phyloP scores from a whole-genome alignment of 1,140 invertebrate genomes.

The Neoseiulus cucumeris region DNA sequence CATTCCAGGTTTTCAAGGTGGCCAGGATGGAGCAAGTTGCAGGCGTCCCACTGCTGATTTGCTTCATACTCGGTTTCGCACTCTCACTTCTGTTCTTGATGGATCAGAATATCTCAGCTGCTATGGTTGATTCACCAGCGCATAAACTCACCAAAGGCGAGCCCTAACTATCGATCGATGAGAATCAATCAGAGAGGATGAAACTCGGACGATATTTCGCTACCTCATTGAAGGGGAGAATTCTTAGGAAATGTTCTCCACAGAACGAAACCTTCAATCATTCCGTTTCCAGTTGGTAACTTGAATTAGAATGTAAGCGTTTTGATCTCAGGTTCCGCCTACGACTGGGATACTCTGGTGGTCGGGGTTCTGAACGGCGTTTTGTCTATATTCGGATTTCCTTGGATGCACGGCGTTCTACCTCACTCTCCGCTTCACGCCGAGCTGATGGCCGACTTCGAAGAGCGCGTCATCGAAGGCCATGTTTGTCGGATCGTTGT shows the following conservation, averaged over 20 bases:
- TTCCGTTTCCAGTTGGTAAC: too few species aligned
- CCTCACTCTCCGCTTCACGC: conserved; percentile 17
- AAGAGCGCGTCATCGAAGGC: conserved; percentile 14
- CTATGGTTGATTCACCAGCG: conserved; percentile 31
- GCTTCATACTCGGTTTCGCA: conserved; percentile 31
- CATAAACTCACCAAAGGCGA: conserved; percentile 26
- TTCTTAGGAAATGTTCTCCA: too few species aligned
- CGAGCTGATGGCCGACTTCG: conserved; percentile 13
- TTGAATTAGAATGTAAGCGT: too few species aligned
- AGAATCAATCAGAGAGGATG: too few species aligned
- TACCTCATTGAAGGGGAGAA: too few species aligned
- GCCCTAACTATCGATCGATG: too few species aligned
- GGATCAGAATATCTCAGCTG: conserved; percentile 36
- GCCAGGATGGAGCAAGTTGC: conserved; percentile 8
- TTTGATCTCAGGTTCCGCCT: conserved; percentile 10
- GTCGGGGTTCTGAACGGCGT: conserved; percentile 13
- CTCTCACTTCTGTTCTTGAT: conserved; percentile 36
- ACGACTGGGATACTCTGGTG: conserved; percentile 18
- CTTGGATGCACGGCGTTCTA: conserved; percentile 17
- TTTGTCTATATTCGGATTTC: conserved; percentile 14
- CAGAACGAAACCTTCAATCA: too few species aligned
- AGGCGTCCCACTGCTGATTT: conserved; percentile 21
- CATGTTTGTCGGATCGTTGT: neutral
- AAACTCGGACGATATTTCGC: too few species aligned
- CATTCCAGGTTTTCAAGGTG: conserved; percentile 18